Base-by-base conservation (phyloP, 2,888 invertebrate genomes). In the Reticulitermes lucifugus region DNA sequence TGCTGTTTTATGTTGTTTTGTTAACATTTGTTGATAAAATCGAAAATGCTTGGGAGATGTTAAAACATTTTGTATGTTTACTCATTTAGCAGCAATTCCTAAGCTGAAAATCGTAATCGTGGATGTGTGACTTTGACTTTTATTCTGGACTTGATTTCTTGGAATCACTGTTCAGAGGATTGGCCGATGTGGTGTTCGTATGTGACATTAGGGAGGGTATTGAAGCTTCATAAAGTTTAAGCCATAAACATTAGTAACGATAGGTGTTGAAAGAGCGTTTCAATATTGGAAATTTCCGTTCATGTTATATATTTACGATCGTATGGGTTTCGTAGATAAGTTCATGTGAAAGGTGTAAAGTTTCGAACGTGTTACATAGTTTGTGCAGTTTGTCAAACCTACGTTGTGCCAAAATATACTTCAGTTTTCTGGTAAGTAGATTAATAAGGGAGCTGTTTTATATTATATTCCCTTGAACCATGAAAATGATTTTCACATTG, bases 111-210 rank as follows among this genome's bases (percentile, higher is more conserved):
- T 65, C 9, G 25, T 25, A 7, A 25, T 65, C 65, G 2, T 73
- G 73, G 18, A 7, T 5, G 41, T 73, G 73, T 73, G 73, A 73
- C 73, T 41, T 73, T 73, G 73, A 41, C 73, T 29, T 6, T 73
- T 65, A 73, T 41, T 35, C 35, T 6, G 73, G 41, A 73, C 73
- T 73, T 35, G 35, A 73, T 73, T 73, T 73, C 73, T 73, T 73
- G 73, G 73, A 73, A 73, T 29, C 41, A 73, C 41, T 73, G 35
- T 73, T n/a, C 73, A 10, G 35, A 73, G 35, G 73, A 41, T 41
- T 73, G 41, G 73, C 10, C 35, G 35, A 41, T 7, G 10, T 73
- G 41, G 73, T 73, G 73, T 35, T 73, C 41, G 35, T 71, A 18
- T 29, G 73, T 73, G 73, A 73, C 25, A 29, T 73, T 73, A 5